Conservation (phyloP, 2,888 invertebrate genomes). For the Mythimna albipuncta region DNA sequence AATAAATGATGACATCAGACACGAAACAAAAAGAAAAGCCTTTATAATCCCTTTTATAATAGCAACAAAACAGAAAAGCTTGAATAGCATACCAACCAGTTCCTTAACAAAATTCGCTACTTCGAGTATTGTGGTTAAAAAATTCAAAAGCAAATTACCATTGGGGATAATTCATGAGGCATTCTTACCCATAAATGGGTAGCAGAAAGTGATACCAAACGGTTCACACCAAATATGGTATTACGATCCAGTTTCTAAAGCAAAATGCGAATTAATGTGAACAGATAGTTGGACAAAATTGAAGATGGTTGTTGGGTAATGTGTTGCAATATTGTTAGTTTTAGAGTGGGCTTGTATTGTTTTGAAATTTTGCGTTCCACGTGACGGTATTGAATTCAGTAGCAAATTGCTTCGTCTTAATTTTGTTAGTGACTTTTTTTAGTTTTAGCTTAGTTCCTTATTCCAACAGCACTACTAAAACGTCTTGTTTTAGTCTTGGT, state of each 20-base stretch:
- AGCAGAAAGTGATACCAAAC: constrained; percentile 87
- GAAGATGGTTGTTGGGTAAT: constrained; percentile 59
- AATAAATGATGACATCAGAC: constrained; percentile 59
- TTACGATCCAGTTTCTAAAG: constrained; percentile 84
- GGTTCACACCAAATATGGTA: constrained; percentile 74
- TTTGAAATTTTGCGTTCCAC: constrained; percentile 24
- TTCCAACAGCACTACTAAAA: neutral
- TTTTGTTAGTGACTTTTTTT: too few species aligned
- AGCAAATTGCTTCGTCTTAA: neutral
- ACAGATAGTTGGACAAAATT: constrained; percentile 59
- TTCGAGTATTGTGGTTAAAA: constrained; percentile 62
- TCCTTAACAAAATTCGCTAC: constrained; percentile 54
- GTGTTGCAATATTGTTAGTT: constrained; percentile 40
- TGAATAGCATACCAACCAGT: constrained; percentile 59
- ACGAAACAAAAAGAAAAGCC: constrained; percentile 50
- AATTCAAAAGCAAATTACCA: constrained; percentile 69
- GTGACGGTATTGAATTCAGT: neutral
- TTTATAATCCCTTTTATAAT: constrained; percentile 45
- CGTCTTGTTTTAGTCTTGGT: neutral
- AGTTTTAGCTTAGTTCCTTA: too few species aligned
- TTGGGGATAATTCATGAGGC: constrained; percentile 88
- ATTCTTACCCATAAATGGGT: constrained; percentile 86
- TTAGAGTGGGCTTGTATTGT: constrained; percentile 27
- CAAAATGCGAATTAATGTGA: constrained; percentile 68
- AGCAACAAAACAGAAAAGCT: constrained; percentile 54